These are phyloP conservation scores for Siniperca knerii DNA, from an alignment of 2,113 vertebrate genomes.

Conservation along the genomic window DNA sequence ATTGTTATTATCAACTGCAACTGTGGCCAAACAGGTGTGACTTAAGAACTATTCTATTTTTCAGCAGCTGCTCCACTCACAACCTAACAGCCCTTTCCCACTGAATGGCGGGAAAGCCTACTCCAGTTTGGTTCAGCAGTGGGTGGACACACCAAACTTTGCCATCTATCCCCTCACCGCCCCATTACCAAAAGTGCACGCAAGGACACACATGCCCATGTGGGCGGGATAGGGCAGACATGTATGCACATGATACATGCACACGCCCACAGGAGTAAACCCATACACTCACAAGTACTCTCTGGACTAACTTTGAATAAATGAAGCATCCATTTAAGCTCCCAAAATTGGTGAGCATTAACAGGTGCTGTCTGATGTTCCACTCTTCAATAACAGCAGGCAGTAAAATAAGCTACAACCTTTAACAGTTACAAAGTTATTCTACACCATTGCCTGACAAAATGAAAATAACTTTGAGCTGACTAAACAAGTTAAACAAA, in stretches of 20 bases:
- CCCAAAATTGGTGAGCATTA: neutral
- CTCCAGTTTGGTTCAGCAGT: constrained; percentile 26
- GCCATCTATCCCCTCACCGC: constrained; percentile 42
- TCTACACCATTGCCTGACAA: neutral
- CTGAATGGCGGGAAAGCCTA: constrained; percentile 25
- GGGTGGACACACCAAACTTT: constrained; percentile 48
- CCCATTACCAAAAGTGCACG: constrained; percentile 30
- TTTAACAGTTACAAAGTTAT: constrained; percentile 38
- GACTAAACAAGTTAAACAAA: constrained; percentile 17
- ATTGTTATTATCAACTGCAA: neutral
- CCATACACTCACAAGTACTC: constrained; percentile 26
- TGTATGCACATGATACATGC: constrained; percentile 8
- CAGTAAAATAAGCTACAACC: constrained; percentile 12
- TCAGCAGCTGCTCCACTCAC: neutral
- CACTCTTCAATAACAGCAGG: neutral
- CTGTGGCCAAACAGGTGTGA: neutral
- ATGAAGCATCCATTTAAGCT: constrained; percentile 51
- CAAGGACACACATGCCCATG: constrained; percentile 43
- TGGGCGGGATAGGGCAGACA: constrained; percentile 50
- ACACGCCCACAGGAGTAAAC: constrained; percentile 55
- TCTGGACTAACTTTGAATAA: constrained; percentile 56
- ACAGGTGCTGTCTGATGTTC: constrained; percentile 31
- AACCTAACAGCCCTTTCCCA: neutral
- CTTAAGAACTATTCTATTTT: neutral
- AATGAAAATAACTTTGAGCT: neutral